These are phyloP conservation scores for Drosophila sordidapex DNA, from an alignment of 2,888 invertebrate species.

Conservation along the genomic window DNA sequence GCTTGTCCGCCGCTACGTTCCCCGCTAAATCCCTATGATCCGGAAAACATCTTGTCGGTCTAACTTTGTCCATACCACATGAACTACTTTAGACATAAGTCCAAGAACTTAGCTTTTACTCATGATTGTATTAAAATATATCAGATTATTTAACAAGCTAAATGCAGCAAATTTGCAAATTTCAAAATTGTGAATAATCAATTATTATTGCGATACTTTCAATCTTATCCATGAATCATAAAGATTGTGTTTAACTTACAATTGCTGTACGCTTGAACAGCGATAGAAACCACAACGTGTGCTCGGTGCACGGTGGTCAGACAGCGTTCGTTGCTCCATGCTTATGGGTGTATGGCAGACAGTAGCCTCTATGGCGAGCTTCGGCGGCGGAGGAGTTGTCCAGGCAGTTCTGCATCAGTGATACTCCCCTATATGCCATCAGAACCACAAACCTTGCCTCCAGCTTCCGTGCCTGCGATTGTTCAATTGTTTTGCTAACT, in stretches of 20 bases:
- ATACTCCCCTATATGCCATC: constrained; percentile 27
- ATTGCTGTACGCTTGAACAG: constrained; percentile 11
- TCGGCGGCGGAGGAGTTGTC: constrained; percentile 24
- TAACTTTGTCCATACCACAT: neutral
- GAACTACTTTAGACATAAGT: neutral
- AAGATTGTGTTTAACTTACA: constrained; percentile 44
- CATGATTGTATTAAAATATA: no score
- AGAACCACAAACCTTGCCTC: constrained; percentile 48
- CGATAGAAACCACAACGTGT: constrained; percentile 53
- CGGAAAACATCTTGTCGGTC: neutral
- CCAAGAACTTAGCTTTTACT: neutral
- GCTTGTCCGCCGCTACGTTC: neutral
- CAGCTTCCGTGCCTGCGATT: constrained; percentile 65
- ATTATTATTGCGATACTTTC: neutral
- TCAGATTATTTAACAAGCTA: neutral
- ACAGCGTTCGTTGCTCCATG: constrained; percentile 6
- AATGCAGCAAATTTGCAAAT: neutral
- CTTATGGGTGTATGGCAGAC: constrained; percentile 1
- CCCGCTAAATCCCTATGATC: neutral
- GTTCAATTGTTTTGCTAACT: constrained; percentile 80
- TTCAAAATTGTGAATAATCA: neutral
- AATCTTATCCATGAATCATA: constrained; percentile 21
- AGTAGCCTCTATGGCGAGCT: constrained; percentile 10
- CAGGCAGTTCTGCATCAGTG: constrained; percentile 6
- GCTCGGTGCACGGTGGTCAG: constrained; percentile 26